Conservation (phyloP, 2,797 vertebrate species). For the Gila robusta region DNA sequence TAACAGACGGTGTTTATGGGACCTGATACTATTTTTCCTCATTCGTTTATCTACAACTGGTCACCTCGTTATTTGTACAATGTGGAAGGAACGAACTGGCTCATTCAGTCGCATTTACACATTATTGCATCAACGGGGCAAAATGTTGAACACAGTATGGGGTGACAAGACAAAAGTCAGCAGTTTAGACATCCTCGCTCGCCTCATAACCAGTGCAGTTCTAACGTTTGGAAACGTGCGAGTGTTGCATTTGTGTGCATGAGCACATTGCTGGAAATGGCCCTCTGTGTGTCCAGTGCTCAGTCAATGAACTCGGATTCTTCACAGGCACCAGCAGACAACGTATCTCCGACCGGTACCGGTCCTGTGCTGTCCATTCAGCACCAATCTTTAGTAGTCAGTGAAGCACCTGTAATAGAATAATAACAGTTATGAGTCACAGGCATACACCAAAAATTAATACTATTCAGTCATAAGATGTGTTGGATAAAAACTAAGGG, state of each 20-base stretch:
- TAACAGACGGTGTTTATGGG: constrained; percentile 25
- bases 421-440: neutral
- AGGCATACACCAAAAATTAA: neutral
- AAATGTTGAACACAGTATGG: neutral
- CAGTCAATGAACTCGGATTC: neutral
- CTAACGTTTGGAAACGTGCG: neutral
- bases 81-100: neutral
- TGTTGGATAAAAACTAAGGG: neutral
- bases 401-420: constrained; percentile 36
- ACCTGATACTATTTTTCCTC: constrained; percentile 39
- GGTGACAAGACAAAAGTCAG: constrained; percentile 18
- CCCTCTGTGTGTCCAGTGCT: constrained; percentile 3
- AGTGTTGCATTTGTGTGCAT: constrained; percentile 20
- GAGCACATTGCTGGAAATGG: constrained; percentile 10
- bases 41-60: neutral
- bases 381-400: constrained; percentile 37
- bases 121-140: constrained; percentile 18
- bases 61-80: constrained; percentile 30
- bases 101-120: constrained; percentile 22
- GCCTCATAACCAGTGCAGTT: neutral
- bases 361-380: constrained; percentile 20
- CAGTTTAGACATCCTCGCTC: constrained; percentile 18
- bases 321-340: constrained; percentile 12
- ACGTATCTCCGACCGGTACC: neutral
- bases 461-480: neutral